phyloP scores from a whole-genome alignment of 2,113 vertebrate species.

The Holacanthus passer region DNA sequence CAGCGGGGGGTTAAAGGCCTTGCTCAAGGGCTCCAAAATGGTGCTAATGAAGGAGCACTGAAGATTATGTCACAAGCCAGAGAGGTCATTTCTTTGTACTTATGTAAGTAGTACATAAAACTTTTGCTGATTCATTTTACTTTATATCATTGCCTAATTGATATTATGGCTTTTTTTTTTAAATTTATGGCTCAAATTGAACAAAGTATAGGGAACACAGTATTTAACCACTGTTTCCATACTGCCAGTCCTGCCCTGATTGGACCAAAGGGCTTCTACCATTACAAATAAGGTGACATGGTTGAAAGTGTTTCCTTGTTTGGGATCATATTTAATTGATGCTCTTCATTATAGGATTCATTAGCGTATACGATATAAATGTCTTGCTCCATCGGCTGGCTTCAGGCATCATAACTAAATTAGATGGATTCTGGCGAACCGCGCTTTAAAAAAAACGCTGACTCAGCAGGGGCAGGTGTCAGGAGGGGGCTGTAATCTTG shows the following conservation, averaged over 20 bases:
- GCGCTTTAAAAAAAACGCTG: neutral
- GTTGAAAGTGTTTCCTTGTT: neutral
- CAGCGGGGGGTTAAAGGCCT: neutral
- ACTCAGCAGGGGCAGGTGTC: slow-evolving; percentile 47
- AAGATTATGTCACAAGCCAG: neutral
- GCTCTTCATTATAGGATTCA: neutral
- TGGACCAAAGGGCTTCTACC: neutral
- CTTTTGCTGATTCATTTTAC: neutral
- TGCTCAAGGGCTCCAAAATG: neutral
- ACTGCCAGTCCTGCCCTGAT: neutral
- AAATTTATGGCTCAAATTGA: no score
- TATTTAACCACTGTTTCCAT: neutral
- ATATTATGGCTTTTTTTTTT: no score
- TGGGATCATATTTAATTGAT: neutral
- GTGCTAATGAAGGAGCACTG: neutral
- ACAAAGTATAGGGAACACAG: no score
- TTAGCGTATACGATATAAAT: neutral
- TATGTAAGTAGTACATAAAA: no score
- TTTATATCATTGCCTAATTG: neutral
- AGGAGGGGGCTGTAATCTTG: neutral
- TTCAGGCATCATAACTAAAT: neutral
- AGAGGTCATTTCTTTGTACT: neutral
- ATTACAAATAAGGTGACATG: neutral
- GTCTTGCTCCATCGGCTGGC: neutral
- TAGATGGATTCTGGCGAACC: neutral